Evolutionary conservation across 1,140 invertebrate species (phyloP), one percentile per base, ranked within the genome.

Genomic region (Macrosteles quadrilineatus): DNA sequence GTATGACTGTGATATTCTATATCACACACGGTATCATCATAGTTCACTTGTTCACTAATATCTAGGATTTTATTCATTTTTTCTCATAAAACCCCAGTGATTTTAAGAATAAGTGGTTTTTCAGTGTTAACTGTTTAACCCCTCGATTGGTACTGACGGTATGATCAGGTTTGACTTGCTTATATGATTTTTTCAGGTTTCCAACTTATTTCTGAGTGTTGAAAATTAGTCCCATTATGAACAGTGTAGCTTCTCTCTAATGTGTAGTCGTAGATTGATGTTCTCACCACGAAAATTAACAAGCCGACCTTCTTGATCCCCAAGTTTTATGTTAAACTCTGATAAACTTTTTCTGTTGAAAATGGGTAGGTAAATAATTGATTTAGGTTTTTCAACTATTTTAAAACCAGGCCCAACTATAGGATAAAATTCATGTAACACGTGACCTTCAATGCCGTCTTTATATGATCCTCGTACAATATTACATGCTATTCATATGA

Each of bases 1-100:
- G 75, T 70, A 71, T 79, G 75, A 29, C 73, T 72, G 76, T 80
- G 77, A 62, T 73, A 70, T 68, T 81, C 77, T 70, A 72, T 76
- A 67, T 79, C 77, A 21, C 74, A 68, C 19, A 80, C 76, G 12
- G 73, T 74, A 64, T 79, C 73, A 70, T 79, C 77, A 55, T 68
- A 71, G 23, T 55, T 12, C 14, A 74, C 31, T 25, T 71, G 40
- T 29, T 63, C 68, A 32, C 50, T 69, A 59, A 77, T 73, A n/a
- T 75, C 73, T 68, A 76, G 40, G 29, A 74, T 75, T 67, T 68
- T 69, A 53, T 74, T 77, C 36, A 36, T 55, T 63, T 43, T 40
- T 40, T 69, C 47, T 73, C 40, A 27, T 59, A 29, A 6, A 59
- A 59, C n/a, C 75, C 71, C 55, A 75, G 30, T 45, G 43, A 68